Percentiles rank a stretch among this genome's conserved stretches.
These are phyloP conservation scores for Coregonus clupeaformis DNA, from an alignment of 2,113 vertebrate genomes.

Conservation along the genomic window DNA sequence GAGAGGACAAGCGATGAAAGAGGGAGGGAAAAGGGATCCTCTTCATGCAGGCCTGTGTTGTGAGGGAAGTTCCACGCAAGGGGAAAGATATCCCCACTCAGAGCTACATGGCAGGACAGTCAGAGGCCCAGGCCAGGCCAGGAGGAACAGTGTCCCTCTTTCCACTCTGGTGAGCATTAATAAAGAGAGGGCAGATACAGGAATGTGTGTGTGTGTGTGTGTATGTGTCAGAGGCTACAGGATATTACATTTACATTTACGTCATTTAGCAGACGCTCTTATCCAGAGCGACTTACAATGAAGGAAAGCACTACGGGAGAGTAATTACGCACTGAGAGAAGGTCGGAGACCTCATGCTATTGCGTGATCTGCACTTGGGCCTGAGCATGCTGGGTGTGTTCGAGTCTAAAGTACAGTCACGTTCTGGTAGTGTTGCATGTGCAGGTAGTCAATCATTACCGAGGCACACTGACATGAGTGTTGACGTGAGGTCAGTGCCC, in stretches of 20 bases:
- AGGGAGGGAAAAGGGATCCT: constrained; percentile 9
- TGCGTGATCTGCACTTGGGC: background rate
- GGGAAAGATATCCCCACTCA: constrained; percentile 23
- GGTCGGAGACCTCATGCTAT: constrained; percentile 10
- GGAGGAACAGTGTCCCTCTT: constrained; percentile 50
- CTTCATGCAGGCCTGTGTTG: background rate
- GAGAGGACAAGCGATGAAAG: background rate
- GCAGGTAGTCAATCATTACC: constrained; percentile 17
- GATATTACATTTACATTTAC: no score
- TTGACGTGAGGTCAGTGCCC: background rate
- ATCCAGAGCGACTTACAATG: no score
- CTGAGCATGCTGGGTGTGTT: background rate
- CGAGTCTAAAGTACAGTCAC: background rate
- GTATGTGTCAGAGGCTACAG: background rate
- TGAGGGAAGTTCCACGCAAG: constrained; percentile 9
- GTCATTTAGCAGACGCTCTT: no score
- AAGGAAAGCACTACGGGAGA: constrained; percentile 9
- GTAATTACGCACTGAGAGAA: constrained; percentile 29
- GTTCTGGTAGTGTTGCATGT: constrained; percentile 11
- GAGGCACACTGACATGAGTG: constrained; percentile 2
- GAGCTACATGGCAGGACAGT: constrained; percentile 14
- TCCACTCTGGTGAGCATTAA: constrained; percentile 61
- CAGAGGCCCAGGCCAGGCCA: constrained; percentile 30
- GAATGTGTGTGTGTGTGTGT: constrained; percentile 39
- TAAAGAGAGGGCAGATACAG: constrained; percentile 44